phyloP scores from a whole-genome alignment of 2,113 vertebrate species.

The Chroicocephalus ridibundus region DNA sequence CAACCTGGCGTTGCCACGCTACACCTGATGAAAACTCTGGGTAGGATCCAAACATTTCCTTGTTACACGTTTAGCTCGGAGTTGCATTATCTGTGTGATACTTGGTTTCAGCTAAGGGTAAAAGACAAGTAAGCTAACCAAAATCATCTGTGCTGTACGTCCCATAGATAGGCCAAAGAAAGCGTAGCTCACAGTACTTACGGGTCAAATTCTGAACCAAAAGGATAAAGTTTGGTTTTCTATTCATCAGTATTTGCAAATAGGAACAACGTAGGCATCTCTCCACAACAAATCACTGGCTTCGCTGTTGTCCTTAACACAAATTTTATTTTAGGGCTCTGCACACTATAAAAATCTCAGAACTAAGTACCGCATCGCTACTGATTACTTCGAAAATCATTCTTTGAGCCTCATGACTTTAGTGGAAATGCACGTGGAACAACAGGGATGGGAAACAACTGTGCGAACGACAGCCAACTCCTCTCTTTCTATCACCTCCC shows the following conservation, averaged over 20 bases:
- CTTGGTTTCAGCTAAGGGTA: background rate
- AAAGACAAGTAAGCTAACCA: background rate
- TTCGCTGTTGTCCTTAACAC: background rate
- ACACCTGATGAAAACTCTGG: background rate
- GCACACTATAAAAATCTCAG: background rate
- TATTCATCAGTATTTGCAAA: background rate
- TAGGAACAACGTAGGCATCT: background rate
- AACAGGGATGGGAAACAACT: background rate
- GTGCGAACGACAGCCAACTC: background rate
- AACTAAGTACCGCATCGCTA: background rate
- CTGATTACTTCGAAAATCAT: background rate
- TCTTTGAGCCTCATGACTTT: background rate
- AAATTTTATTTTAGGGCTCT: background rate
- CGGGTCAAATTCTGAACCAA: background rate
- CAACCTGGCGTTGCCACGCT: background rate
- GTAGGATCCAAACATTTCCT: background rate
- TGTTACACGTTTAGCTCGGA: rapidly evolving
- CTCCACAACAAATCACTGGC: background rate
- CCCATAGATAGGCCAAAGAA: background rate
- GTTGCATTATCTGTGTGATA: background rate
- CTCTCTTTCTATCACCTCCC: background rate
- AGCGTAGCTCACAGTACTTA: background rate
- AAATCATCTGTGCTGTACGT: background rate
- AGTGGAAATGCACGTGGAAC: background rate
- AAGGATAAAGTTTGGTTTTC: background rate